Evolutionary conservation across 2,888 invertebrate genomes (phyloP).

Genomic region (Aphidoletes aphidimyza): DNA sequence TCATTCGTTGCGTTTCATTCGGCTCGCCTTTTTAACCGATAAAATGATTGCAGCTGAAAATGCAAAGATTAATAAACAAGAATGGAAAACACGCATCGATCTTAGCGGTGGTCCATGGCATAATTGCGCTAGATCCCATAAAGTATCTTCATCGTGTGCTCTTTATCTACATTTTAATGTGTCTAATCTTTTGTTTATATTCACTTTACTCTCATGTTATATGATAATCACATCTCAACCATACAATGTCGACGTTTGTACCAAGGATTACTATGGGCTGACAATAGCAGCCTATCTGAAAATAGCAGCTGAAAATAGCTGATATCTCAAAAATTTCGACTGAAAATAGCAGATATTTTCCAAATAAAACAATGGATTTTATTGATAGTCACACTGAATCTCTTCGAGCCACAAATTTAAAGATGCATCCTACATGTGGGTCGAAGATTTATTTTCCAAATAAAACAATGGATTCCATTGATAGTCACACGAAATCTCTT

Average conservation of each 20-base stretch:
- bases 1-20: background rate
- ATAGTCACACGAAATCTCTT: background rate
- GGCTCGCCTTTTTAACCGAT: background rate
- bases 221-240: background rate
- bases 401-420: too few relatives aligned
- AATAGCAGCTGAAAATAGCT: too few relatives aligned
- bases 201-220: constrained; percentile 22
- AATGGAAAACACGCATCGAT: background rate
- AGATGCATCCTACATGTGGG: too few relatives aligned
- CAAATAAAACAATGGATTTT: too few relatives aligned
- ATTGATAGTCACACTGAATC: too few relatives aligned
- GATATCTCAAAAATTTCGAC: too few relatives aligned
- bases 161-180: constrained; percentile 49
- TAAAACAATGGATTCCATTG: background rate
- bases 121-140: constrained; percentile 38
- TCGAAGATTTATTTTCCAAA: background rate
- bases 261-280: too few relatives aligned
- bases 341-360: too few relatives aligned
- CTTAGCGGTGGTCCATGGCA: constrained; percentile 25
- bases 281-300: too few relatives aligned
- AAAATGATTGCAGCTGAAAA: background rate
- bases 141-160: constrained; percentile 36
- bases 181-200: constrained; percentile 46
- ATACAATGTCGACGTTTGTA: background rate
- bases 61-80: background rate